A percentile compares a stretch with the other conserved stretches of the same genome.
Conservation (phyloP, 2,113 vertebrate species). For the Zingel zingel region DNA sequence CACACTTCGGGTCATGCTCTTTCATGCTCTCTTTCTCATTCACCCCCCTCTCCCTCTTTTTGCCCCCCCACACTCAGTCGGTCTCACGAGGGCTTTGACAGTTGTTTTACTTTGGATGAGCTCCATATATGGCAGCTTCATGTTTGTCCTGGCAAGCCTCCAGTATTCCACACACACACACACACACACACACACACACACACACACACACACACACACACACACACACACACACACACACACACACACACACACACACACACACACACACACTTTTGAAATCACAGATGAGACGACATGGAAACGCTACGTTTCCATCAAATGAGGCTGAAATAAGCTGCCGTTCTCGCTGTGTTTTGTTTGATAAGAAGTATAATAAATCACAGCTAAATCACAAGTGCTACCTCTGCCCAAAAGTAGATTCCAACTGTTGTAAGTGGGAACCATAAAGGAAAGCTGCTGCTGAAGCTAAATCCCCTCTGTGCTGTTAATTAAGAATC, state of each 20-base stretch:
- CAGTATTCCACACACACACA: slow-evolving; percentile 57
- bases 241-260: slow-evolving; percentile 47
- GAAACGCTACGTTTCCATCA: slow-evolving; percentile 66
- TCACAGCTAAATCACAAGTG: neutral
- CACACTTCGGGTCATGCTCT: slow-evolving; percentile 59
- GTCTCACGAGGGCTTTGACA: slow-evolving; percentile 72
- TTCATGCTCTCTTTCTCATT: slow-evolving; percentile 50
- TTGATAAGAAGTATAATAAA: slow-evolving; percentile 30
- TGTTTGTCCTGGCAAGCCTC: slow-evolving; percentile 84
- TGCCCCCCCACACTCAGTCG: slow-evolving; percentile 24
- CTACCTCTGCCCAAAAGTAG: neutral
- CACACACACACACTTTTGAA: slow-evolving; percentile 33
- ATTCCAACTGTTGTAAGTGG: neutral
- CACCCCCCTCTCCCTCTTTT: neutral
- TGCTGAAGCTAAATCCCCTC: neutral
- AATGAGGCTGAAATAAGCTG: slow-evolving; percentile 52
- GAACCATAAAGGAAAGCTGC: slow-evolving; percentile 4
- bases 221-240: slow-evolving; percentile 45
- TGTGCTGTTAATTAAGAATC: neutral
- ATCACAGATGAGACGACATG: slow-evolving; percentile 58
- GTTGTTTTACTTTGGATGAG: slow-evolving; percentile 78
- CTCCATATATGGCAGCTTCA: slow-evolving; percentile 85
- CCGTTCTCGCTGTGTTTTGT: slow-evolving; percentile 8
- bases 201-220: neutral
- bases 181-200: no score